These are phyloP conservation scores for Aegithalos caudatus DNA, from an alignment of 2,113 vertebrate species.

Conservation along the genomic window DNA sequence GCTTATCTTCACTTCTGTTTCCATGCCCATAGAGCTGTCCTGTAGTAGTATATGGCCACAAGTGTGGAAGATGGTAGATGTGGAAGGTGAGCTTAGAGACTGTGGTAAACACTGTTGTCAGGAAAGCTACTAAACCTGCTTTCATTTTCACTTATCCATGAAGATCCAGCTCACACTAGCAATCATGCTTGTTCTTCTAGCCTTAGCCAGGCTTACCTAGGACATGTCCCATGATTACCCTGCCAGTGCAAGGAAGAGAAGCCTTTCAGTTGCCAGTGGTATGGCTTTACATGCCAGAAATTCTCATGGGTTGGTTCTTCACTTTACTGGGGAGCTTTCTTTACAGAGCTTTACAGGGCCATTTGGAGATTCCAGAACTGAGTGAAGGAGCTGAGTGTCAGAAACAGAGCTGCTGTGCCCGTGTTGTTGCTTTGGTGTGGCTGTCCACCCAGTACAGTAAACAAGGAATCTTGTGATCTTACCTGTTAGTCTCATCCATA, in stretches of 20 bases:
- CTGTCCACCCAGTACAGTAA: not conserved
- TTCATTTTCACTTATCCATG: not conserved
- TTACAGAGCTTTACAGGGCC: not conserved
- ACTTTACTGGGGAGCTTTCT: not conserved
- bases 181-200: not conserved
- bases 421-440: not conserved
- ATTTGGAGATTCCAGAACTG: not conserved
- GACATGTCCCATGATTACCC: not conserved
- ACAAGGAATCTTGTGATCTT: not conserved
- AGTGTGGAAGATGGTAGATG: not conserved
- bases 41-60: accelerated
- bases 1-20: not conserved
- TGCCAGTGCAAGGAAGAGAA: accelerated
- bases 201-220: not conserved
- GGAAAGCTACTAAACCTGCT: not conserved
- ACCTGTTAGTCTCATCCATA: not conserved
- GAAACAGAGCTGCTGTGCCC: not conserved
- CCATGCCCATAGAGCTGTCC: not conserved
- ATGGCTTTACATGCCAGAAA: not conserved
- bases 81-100: not conserved
- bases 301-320: not conserved
- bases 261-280: not conserved
- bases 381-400: not conserved
- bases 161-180: not conserved
- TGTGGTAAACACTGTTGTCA: not conserved